Percentiles rank a stretch among this genome's conserved stretches.
phyloP scores from a whole-genome alignment of 2,888 invertebrate genomes.

The Aphodius sticticus region DNA sequence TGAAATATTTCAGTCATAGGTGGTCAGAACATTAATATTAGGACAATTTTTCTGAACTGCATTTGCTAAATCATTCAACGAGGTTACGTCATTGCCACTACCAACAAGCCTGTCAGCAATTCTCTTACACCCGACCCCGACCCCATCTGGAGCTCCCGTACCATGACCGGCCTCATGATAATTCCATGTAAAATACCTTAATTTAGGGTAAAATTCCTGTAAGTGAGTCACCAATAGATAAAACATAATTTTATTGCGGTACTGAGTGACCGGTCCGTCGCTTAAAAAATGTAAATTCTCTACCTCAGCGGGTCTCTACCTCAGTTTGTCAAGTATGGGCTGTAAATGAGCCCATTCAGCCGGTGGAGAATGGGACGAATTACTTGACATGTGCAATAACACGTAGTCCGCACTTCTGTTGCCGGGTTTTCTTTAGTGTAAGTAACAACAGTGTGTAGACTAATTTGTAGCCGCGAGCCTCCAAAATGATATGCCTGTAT shows the following conservation, averaged over 20 bases:
- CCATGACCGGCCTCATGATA: slow-evolving; percentile 15
- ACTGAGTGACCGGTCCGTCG: slow-evolving; percentile 10
- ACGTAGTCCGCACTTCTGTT: not conserved
- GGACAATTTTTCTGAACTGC: not conserved
- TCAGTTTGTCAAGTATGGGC: not conserved
- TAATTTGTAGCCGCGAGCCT: not conserved
- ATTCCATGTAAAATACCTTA: slow-evolving; percentile 8
- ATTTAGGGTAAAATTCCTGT: slow-evolving; percentile 8
- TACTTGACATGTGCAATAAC: not conserved
- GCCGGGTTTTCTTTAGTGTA: not conserved
- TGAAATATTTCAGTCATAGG: not conserved
- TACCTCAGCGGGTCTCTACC: slow-evolving; percentile 4
- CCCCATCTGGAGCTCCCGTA: slow-evolving; percentile 9
- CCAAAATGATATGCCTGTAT: not conserved
- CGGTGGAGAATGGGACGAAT: not conserved
- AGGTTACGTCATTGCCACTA: not conserved
- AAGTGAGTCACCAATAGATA: not conserved
- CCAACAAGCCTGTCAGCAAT: not conserved
- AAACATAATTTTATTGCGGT: slow-evolving; percentile 10
- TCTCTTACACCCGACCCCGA: slow-evolving; percentile 6
- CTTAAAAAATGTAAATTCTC: slow-evolving; percentile 4
- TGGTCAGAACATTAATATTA: not conserved
- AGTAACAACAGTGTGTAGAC: not conserved
- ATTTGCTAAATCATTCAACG: not conserved
- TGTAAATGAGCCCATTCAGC: not conserved